Evolutionary conservation across 2,888 invertebrate genomes (phyloP), one percentile per base, ranked within the genome.

Genomic region (Pristionchus maxplancki): DNA sequence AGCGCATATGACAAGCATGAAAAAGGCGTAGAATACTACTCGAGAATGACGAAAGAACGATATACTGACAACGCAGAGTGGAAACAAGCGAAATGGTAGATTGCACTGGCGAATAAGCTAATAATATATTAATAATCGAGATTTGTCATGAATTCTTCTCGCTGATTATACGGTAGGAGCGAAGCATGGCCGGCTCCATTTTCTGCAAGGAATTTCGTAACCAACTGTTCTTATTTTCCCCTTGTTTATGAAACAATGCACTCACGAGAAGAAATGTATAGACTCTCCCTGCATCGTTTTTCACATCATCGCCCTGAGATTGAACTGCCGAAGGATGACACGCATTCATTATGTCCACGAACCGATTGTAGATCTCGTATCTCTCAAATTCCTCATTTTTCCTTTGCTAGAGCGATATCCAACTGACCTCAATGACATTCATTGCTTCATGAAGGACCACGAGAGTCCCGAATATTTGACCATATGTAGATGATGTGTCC

Each of bases 381-480:
- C 48, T 64, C 88, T 88, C 67, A 24, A 44, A 78, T 67, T 13
- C n/a, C n/a, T 44, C 44, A 11, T 9, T 44, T 44, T 44, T 44
- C 44, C 44, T 9, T 44, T 11, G 44, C n/a, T n/a, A n/a, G n/a
- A n/a, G n/a, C n/a, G n/a, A n/a, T n/a, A n/a, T n/a, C n/a, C n/a
- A n/a, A n/a, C n/a, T n/a, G n/a, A n/a, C n/a, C n/a, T n/a, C n/a
- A n/a, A n/a, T n/a, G n/a, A n/a, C n/a, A n/a, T n/a, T 84, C 83
- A 62, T 53, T 9, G 48, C 24, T 34, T 88, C 88, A 71, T 62
- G 64, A 5, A 88, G 20, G 24, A 78, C 44, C 4, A 34, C 8
- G 20, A 84, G 24, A 0, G 83, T 89, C 40, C 91, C 91, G 74
- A 90, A 90, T 20, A 91, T 89, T 89, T 89, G 89, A 8, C 90